phyloP scores from a whole-genome alignment of 2,888 invertebrate genomes.

The Belgica antarctica region DNA sequence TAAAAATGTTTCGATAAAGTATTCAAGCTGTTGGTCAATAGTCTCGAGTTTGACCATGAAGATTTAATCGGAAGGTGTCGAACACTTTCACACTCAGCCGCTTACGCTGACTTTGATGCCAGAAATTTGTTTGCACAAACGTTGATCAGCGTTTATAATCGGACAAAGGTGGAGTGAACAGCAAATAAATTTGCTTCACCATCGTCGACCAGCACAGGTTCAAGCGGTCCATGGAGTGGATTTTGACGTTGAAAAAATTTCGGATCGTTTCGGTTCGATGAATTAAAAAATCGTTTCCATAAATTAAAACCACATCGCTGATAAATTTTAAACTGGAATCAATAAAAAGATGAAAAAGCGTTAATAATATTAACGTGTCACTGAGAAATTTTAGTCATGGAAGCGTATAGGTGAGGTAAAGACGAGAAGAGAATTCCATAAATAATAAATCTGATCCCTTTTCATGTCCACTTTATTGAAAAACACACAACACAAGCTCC shows the following conservation, averaged over 20 bases:
- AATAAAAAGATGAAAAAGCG: constrained; percentile 13
- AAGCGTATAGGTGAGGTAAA: neutral
- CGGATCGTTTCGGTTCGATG: neutral
- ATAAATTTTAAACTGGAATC: neutral
- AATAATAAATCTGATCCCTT: constrained; percentile 44
- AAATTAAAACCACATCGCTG: constrained; percentile 26
- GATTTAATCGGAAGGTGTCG: too few relatives aligned
- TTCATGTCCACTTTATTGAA: constrained; percentile 42
- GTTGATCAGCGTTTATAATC: neutral
- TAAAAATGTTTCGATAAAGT: too few relatives aligned
- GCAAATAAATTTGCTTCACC: too few relatives aligned
- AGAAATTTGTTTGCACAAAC: neutral
- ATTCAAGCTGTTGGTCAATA: too few relatives aligned
- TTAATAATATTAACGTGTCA: constrained; percentile 39
- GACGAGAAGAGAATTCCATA: constrained; percentile 27
- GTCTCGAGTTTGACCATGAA: too few relatives aligned
- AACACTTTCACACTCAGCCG: too few relatives aligned
- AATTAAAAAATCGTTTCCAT: constrained; percentile 5
- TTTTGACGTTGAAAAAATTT: neutral
- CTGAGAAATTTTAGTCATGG: constrained; percentile 13
- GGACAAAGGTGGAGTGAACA: neutral
- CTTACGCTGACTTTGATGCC: too few relatives aligned
- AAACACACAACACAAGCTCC: constrained; percentile 3
- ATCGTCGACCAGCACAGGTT: neutral
- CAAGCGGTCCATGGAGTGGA: neutral